Conservation (phyloP, 2,888 invertebrate genomes). For the Crematogaster levior region DNA sequence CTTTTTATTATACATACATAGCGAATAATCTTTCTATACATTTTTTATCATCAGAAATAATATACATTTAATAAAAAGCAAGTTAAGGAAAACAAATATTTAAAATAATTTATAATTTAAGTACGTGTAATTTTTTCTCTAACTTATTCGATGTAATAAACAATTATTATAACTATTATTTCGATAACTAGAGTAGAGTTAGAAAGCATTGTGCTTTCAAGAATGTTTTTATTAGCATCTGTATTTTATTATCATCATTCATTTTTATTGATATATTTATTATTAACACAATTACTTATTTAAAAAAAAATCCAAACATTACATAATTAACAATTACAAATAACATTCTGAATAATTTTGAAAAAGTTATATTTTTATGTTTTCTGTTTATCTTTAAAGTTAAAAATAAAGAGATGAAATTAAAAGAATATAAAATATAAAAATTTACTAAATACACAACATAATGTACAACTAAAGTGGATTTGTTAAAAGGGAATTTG, state of each 20-base stretch:
- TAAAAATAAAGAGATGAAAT: background rate
- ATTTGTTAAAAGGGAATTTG: background rate
- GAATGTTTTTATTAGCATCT: background rate
- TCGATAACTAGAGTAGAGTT: background rate
- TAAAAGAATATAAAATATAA: background rate
- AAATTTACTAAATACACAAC: background rate
- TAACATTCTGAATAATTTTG: too few species aligned
- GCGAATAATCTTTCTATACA: background rate
- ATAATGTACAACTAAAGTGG: background rate
- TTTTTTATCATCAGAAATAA: background rate
- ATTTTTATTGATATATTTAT: background rate
- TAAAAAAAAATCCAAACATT: background rate
- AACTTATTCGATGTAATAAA: background rate
- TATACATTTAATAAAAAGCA: background rate
- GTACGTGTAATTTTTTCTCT: background rate
- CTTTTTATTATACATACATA: background rate
- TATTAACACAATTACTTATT: background rate
- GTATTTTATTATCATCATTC: background rate
- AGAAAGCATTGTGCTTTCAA: background rate
- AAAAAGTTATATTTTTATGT: background rate
- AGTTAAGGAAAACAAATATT: background rate
- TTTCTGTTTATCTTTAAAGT: background rate
- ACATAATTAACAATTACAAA: too few species aligned
- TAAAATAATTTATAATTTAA: background rate
- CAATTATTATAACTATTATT: conserved; percentile 1